Percentiles rank a stretch among this genome's conserved stretches.
These are phyloP conservation scores for Girardinichthys multiradiatus DNA, from an alignment of 2,113 vertebrate genomes.

Conservation along the genomic window DNA sequence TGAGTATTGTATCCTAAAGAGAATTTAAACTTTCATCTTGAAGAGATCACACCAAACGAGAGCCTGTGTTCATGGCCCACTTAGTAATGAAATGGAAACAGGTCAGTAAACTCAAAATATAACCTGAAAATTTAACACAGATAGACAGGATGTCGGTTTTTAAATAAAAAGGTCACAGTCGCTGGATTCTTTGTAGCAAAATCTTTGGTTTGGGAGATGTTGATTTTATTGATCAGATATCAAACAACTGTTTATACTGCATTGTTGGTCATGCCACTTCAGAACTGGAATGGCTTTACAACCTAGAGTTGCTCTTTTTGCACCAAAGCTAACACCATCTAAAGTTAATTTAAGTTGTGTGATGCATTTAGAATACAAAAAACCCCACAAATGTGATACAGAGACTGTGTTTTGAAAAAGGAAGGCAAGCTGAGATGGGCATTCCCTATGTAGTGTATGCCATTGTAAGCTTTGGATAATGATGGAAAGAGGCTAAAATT, in stretches of 20 bases:
- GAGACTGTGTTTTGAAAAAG: neutral
- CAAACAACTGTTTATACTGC: neutral
- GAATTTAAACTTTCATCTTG: conserved; percentile 17
- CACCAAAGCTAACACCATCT: neutral
- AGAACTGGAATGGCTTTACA: neutral
- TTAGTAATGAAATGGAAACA: conserved; percentile 60
- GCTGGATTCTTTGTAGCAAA: neutral
- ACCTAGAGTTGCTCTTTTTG: neutral
- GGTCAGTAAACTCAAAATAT: conserved; percentile 64
- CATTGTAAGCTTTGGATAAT: neutral
- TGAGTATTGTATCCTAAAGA: neutral
- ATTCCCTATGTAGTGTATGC: neutral
- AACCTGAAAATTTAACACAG: conserved; percentile 38
- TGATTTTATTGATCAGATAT: neutral
- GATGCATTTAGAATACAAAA: neutral
- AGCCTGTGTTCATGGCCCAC: conserved; percentile 57
- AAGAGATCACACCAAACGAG: conserved; percentile 35
- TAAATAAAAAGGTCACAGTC: conserved; percentile 4
- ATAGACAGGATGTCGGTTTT: conserved; percentile 15
- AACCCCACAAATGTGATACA: neutral
- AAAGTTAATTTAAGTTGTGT: neutral
- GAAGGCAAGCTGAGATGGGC: neutral
- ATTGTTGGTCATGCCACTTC: neutral
- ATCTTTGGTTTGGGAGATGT: neutral
- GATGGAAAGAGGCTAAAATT: neutral